Conservation (phyloP, 2,797 vertebrate genomes). For the Anableps anableps region DNA sequence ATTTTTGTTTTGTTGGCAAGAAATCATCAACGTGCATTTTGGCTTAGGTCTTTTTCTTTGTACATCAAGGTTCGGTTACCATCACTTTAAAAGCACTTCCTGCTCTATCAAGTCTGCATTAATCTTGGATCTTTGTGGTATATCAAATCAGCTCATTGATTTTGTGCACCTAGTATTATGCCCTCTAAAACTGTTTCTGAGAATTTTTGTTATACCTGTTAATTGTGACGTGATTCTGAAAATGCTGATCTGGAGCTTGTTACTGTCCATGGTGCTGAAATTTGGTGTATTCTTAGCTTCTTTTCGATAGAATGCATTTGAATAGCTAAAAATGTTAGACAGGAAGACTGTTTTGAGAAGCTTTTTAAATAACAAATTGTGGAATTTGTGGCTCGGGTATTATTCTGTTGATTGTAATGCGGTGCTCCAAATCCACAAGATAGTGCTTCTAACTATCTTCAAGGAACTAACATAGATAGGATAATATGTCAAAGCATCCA, state of each 20-base stretch:
- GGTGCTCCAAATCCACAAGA: slow-evolving; percentile 54
- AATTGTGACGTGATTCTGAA: neutral
- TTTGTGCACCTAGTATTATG: neutral
- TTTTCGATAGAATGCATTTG: too few species aligned
- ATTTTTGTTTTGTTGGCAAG: neutral
- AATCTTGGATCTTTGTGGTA: too few species aligned
- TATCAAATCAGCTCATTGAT: neutral
- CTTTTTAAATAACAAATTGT: neutral
- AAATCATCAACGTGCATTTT: neutral
- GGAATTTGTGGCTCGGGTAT: slow-evolving; percentile 16
- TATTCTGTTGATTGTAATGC: slow-evolving; percentile 54
- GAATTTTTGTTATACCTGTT: neutral
- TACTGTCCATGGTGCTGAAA: neutral
- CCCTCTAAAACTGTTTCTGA: neutral
- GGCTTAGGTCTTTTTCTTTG: neutral
- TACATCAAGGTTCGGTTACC: neutral
- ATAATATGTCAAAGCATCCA: slow-evolving; percentile 67
- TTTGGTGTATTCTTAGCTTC: too few species aligned
- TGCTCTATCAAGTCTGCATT: neutral
- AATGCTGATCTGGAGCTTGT: neutral
- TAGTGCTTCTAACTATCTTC: slow-evolving; percentile 55
- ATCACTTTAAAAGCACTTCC: neutral
- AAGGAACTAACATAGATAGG: slow-evolving; percentile 54
- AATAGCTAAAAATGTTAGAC: too few species aligned
- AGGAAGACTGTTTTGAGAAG: too few species aligned